Evolutionary conservation across 2,888 invertebrate species (phyloP).

Genomic region (Dinocampus coccinellae): DNA sequence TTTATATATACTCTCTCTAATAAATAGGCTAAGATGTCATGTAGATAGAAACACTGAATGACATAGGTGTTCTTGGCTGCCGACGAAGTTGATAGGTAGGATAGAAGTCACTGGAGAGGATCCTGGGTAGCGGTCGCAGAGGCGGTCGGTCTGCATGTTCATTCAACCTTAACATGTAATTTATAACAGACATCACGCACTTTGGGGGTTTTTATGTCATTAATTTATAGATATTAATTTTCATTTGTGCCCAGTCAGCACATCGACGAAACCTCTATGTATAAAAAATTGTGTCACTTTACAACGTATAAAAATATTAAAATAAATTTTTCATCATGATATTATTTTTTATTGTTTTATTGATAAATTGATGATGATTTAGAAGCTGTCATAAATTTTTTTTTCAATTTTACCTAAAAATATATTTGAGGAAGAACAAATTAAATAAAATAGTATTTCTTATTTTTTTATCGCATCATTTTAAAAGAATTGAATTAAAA

Average conservation of each 20-base stretch:
- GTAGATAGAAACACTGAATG: conserved; percentile 20
- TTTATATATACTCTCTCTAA: conserved; percentile 57
- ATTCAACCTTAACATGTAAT: conserved; percentile 54
- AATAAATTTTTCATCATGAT: too few species aligned
- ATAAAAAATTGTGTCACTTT: conserved; percentile 40
- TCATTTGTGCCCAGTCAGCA: conserved; percentile 9
- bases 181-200: conserved; percentile 22
- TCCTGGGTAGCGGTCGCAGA: conserved; percentile 59
- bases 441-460: background rate
- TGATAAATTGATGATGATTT: background rate
- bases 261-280: conserved; percentile 4
- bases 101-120: conserved; percentile 57
- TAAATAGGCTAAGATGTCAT: conserved; percentile 58
- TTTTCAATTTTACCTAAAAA: background rate
- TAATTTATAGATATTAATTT: conserved; percentile 6
- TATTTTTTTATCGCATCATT: background rate
- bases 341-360: background rate
- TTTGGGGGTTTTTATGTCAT: conserved; percentile 17
- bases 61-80: conserved; percentile 41
- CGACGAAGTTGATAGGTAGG: background rate
- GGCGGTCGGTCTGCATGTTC: conserved; percentile 61
- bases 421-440: background rate
- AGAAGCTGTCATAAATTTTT: background rate
- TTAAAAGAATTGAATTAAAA: background rate
- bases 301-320: background rate